Conservation (phyloP, 2,888 invertebrate species). For the Aelia acuminata region DNA sequence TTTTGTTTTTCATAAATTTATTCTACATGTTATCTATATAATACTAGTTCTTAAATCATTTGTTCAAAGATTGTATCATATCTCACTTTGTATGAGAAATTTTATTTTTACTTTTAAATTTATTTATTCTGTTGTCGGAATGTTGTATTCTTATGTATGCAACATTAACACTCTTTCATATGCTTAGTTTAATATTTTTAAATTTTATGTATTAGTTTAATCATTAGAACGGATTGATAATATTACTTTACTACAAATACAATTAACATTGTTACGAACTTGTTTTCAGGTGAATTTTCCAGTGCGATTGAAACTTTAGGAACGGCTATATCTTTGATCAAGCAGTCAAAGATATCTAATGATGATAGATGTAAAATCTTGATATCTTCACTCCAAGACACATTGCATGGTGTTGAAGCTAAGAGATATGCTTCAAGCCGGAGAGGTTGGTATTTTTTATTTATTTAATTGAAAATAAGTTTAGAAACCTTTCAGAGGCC, state of each 20-base stretch:
- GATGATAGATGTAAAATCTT: conserved; percentile 99
- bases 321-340: conserved; percentile 97
- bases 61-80: background rate
- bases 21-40: background rate
- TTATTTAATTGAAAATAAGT: background rate
- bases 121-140: too few relatives aligned
- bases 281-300: conserved; percentile 84
- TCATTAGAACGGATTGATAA: background rate
- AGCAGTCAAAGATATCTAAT: conserved; percentile 95
- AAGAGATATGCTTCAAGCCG: conserved; percentile 91
- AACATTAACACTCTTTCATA: background rate
- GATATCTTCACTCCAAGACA: conserved; percentile 96
- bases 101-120: background rate
- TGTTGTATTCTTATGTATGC: conserved; percentile 22
- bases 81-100: conserved; percentile 32
- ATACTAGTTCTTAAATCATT: background rate
- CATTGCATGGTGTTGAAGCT: conserved; percentile 96
- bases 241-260: background rate
- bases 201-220: background rate
- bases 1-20: conserved; percentile 5
- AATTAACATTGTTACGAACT: background rate
- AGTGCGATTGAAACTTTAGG: conserved; percentile 98
- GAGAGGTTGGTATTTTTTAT: conserved; percentile 71
- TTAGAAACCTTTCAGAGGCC: background rate
- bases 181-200: background rate